Evolutionary conservation across 2,888 invertebrate species (phyloP), one percentile per base, ranked within the genome.

Genomic region (Nomada hirtipes): DNA sequence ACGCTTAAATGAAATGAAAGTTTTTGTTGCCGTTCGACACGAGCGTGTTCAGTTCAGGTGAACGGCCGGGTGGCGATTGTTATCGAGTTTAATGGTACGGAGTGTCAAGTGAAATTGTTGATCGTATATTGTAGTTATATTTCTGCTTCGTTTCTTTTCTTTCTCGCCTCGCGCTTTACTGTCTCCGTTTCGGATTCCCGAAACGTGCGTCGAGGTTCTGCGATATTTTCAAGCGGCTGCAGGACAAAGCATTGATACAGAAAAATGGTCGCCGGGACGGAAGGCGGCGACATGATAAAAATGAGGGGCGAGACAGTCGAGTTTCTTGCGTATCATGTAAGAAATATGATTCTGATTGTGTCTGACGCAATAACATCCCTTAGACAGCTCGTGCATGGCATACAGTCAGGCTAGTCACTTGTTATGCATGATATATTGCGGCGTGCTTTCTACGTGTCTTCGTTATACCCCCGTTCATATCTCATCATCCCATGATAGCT

Each of bases 391-490:
- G 84, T 79, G 85, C 84, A 81, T 81, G 88, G 87, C 88, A 89
- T 84, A 87, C 85, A 89, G 87, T 86, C 88, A 84, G 87, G 83
- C 83, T 80, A 86, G 84, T 88, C 90, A 90, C 89, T 91, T 91
- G 90, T 88, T 92, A 92, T 91, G 91, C 91, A 91, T 92, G 91
- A 91, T 91, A 91, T 90, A 92, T 91, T 86, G 88, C 84, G 82
- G 87, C 87, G 84, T 88, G 91, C 91, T 90, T 91, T 91, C 92
- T 91, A 92, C 91, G 91, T 92, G 92, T 91, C 91, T 92, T 92
- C 90, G 91, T 92, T 91, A 91, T 89, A 85, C 84, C 79, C 84
- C 83, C 85, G 89, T 88, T 91, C 91, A 87, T 91, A 89, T 90
- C 89, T 88, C 84, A 83, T 85, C 83, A 85, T 83, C 75, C 79